These are phyloP conservation scores for Oopsacas minuta DNA, from an alignment of 37 sponge, comb jelly and placozoan species.

Conservation along the genomic window DNA sequence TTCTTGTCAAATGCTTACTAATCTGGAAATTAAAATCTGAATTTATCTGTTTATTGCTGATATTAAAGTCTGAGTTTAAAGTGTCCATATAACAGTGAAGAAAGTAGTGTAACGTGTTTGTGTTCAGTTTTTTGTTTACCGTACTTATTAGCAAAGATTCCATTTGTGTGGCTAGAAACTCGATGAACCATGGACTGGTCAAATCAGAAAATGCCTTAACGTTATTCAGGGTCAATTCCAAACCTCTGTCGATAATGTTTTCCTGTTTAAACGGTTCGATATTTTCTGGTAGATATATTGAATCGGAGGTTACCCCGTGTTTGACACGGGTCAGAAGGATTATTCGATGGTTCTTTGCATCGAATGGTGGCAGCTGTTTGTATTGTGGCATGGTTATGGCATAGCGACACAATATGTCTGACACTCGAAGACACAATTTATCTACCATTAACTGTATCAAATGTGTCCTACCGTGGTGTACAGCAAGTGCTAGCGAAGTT, in stretches of 20 bases:
- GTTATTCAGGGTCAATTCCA: background rate
- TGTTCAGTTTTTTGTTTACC: background rate
- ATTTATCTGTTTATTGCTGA: background rate
- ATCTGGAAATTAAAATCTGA: slow-evolving; percentile 1
- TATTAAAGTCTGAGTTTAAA: background rate
- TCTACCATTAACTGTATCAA: background rate
- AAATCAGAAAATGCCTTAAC: background rate
- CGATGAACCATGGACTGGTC: background rate
- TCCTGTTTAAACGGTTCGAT: background rate
- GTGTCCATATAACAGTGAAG: background rate
- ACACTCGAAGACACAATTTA: background rate
- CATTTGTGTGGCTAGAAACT: background rate
- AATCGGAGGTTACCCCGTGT: background rate
- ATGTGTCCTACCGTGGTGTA: background rate
- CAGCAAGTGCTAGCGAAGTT: background rate
- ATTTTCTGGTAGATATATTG: background rate
- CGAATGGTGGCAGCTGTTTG: background rate
- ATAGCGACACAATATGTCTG: background rate
- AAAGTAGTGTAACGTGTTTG: background rate
- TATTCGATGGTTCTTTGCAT: background rate
- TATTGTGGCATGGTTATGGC: background rate
- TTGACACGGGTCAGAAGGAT: background rate
- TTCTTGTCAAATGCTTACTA: background rate
- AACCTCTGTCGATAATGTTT: background rate
- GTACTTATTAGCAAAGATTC: background rate